phyloP scores from a whole-genome alignment of 2,888 invertebrate species.

The Drosophila emarginata region DNA sequence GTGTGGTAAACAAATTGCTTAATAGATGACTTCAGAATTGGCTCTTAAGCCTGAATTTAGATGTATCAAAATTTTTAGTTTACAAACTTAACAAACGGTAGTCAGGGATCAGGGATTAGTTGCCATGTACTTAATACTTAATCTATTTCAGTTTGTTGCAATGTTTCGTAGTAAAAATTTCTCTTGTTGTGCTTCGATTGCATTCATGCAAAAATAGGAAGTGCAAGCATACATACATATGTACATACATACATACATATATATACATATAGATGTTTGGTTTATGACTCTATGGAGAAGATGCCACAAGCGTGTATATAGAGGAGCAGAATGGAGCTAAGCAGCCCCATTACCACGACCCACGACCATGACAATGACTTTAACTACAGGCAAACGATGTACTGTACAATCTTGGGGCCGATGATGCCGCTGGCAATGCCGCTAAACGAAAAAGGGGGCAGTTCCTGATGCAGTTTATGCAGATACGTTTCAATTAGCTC shows the following conservation, averaged over 20 bases:
- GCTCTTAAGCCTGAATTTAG: too few species aligned
- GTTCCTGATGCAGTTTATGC: conserved; percentile 68
- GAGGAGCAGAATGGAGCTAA: conserved; percentile 20
- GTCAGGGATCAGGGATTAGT: neutral
- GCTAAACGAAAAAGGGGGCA: conserved; percentile 34
- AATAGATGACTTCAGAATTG: too few species aligned
- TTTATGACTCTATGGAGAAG: conserved; percentile 40
- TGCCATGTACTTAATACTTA: neutral
- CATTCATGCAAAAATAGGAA: conserved; percentile 53
- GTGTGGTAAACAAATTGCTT: too few species aligned
- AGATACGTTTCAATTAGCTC: conserved; percentile 77
- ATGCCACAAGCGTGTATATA: neutral
- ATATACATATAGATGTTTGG: neutral
- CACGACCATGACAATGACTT: conserved; percentile 71
- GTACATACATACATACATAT: too few species aligned
- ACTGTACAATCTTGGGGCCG: conserved; percentile 22
- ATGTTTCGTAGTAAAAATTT: conserved; percentile 1
- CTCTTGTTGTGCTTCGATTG: neutral
- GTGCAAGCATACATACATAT: conserved; percentile 27
- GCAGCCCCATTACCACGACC: conserved; percentile 52
- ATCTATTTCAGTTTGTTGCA: neutral
- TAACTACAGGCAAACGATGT: conserved; percentile 31
- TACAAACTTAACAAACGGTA: too few species aligned
- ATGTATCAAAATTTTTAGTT: too few species aligned
- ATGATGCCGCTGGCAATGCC: conserved; percentile 23